A percentile compares a stretch with the other conserved stretches of the same genome.
These are phyloP conservation scores for Heteromyza rotundicornis DNA, from an alignment of 2,888 invertebrate genomes.

Conservation along the genomic window DNA sequence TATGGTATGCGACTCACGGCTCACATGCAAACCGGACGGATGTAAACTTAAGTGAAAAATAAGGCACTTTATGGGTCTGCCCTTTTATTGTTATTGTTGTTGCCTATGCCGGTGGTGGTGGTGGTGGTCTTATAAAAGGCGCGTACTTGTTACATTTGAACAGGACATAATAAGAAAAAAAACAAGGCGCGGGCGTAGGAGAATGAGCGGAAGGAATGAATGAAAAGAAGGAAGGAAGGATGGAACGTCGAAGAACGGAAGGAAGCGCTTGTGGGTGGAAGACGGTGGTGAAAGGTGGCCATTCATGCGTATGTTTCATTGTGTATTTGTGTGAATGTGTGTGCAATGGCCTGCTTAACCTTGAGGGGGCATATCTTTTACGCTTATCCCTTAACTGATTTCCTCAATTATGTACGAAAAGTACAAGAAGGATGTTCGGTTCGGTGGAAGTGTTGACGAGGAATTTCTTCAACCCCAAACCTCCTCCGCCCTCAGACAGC, in stretches of 20 bases:
- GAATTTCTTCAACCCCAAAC: neutral
- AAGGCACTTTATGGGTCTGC: neutral
- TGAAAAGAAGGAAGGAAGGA: neutral
- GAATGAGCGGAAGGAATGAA: neutral
- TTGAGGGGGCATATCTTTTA: neutral
- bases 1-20: too few relatives aligned
- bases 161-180: neutral
- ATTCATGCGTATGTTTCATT: neutral
- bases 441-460: neutral
- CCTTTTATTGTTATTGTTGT: neutral
- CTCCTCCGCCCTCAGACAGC: too few relatives aligned
- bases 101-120: too few relatives aligned
- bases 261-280: neutral
- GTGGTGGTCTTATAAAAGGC: too few relatives aligned
- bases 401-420: slow-evolving; percentile 10
- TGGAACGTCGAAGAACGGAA: neutral
- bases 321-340: slow-evolving; percentile 10
- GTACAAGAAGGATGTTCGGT: neutral
- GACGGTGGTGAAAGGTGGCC: too few relatives aligned
- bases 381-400: slow-evolving; percentile 28
- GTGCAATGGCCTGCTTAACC: neutral
- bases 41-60: neutral
- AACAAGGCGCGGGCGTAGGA: too few relatives aligned
- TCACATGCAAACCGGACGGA: too few relatives aligned
- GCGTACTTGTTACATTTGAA: neutral